Percentiles rank a stretch among this genome's conserved stretches.
Conservation (phyloP, 1,140 invertebrate species). For the Papilio aristodemus region DNA sequence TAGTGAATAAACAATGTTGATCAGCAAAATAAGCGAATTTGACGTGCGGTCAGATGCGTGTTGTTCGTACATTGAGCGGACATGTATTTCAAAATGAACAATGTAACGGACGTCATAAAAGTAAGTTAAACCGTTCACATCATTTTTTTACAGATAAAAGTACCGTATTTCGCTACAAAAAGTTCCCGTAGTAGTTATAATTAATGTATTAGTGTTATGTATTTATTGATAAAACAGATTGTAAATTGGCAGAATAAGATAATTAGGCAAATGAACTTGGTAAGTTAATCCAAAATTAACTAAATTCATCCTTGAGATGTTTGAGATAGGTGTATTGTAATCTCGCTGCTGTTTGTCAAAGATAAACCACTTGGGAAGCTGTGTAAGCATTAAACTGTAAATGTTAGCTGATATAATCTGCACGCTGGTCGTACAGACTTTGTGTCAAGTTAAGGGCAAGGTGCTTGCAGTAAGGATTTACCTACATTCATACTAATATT, state of each 20-base stretch:
- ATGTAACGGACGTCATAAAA: too few relatives aligned
- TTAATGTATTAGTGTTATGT: too few relatives aligned
- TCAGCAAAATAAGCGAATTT: too few relatives aligned
- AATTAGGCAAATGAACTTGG: background rate
- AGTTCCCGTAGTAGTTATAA: too few relatives aligned
- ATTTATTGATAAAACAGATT: too few relatives aligned
- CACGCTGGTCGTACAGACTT: background rate
- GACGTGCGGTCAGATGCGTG: too few relatives aligned
- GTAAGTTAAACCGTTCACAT: too few relatives aligned
- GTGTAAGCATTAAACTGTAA: conserved; percentile 39
- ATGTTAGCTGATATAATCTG: background rate
- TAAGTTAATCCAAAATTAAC: conserved; percentile 15
- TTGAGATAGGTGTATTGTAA: conserved; percentile 37
- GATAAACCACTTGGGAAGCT: conserved; percentile 55
- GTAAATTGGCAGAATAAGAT: background rate
- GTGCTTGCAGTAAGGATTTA: background rate
- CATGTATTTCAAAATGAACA: too few relatives aligned
- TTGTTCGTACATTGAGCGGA: too few relatives aligned
- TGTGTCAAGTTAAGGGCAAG: background rate
- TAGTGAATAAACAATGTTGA: too few relatives aligned
- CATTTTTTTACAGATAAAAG: too few relatives aligned
- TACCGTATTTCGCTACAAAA: too few relatives aligned
- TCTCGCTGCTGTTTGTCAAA: conserved; percentile 52
- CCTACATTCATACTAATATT: background rate
- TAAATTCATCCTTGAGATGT: conserved; percentile 15